phyloP scores from a whole-genome alignment of 2,797 vertebrate genomes.

The Meriones psammophilus region DNA sequence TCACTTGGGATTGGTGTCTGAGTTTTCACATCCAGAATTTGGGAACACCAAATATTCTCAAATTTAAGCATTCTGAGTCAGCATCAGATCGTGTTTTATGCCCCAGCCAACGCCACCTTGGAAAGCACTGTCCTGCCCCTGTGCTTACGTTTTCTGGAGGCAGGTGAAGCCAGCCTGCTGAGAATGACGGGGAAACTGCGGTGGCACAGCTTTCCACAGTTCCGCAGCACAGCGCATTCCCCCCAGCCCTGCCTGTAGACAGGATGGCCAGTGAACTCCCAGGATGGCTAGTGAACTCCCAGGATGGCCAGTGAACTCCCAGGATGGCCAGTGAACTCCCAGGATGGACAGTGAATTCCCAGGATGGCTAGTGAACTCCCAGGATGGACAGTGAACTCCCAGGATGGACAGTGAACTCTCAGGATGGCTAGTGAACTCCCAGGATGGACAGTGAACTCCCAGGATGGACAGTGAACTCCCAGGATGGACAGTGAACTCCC shows the following conservation, averaged over 20 bases:
- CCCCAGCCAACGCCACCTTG: constrained; percentile 8
- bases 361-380: too few relatives aligned
- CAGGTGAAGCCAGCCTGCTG: background rate
- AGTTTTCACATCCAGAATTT: constrained; percentile 9
- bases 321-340: too few relatives aligned
- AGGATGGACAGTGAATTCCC: constrained; percentile 19
- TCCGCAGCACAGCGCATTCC: background rate
- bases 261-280: background rate
- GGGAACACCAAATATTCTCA: background rate
- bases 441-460: constrained; percentile 19
- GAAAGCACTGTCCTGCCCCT: background rate
- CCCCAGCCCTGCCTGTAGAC: background rate
- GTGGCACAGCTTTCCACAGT: background rate
- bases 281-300: background rate
- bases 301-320: background rate
- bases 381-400: background rate
- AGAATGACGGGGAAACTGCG: background rate
- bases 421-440: too few relatives aligned
- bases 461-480: background rate
- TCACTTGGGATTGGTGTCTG: background rate
- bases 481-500: background rate
- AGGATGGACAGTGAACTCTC: background rate
- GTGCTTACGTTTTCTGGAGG: background rate
- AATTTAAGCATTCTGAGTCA: background rate
- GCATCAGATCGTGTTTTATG: background rate